Evolutionary conservation across 2,888 invertebrate species (phyloP).

Genomic region (Cephus rjabovi): DNA sequence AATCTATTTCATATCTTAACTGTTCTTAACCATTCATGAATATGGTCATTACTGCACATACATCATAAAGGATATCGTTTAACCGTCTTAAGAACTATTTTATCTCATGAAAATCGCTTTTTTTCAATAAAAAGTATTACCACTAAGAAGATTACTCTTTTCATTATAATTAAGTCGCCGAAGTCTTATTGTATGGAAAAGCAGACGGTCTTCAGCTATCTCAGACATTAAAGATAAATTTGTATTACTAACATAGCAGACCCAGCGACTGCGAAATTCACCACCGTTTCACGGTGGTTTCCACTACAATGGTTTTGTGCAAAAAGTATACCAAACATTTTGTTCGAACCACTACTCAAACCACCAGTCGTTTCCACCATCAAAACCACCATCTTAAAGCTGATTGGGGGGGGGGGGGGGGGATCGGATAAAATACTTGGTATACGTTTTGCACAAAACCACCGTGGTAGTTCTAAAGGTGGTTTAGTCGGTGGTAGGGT

Average conservation of each 20-base stretch:
- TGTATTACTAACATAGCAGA: conserved; percentile 3
- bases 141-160: neutral
- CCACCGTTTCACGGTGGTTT: too few species aligned
- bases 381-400: too few species aligned
- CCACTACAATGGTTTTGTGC: too few species aligned
- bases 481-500: too few species aligned
- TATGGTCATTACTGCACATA: neutral
- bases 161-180: neutral
- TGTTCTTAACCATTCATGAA: neutral
- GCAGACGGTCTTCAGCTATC: neutral
- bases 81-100: neutral
- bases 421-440: too few species aligned
- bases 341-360: too few species aligned
- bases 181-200: neutral
- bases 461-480: too few species aligned
- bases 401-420: too few species aligned
- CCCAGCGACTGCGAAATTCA: too few species aligned
- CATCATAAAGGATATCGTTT: neutral
- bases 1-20: neutral
- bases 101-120: neutral
- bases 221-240: conserved; percentile 22
- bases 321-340: too few species aligned
- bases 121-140: neutral
- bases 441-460: too few species aligned
- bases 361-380: too few species aligned